Conservation (phyloP, 2,113 vertebrate genomes). For the Colistium nudipinnis region DNA sequence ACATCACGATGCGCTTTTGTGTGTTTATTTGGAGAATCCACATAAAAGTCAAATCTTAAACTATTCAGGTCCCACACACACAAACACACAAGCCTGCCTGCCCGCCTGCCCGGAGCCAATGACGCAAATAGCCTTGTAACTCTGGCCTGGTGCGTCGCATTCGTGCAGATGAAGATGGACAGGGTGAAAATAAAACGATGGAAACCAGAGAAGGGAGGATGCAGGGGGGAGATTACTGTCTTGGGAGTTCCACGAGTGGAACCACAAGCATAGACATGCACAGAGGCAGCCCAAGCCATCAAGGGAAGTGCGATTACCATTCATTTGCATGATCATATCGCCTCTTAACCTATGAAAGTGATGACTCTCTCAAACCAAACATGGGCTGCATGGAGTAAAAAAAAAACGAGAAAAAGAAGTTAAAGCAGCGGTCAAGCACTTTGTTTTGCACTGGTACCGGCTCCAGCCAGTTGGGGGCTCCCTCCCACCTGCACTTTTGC, state of each 20-base stretch:
- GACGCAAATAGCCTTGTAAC: slow-evolving; percentile 57
- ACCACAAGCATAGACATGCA: slow-evolving; percentile 16
- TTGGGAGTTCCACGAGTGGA: slow-evolving; percentile 14
- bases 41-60: neutral
- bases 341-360: slow-evolving; percentile 16
- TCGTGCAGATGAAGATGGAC: slow-evolving; percentile 40
- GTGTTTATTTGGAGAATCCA: no score
- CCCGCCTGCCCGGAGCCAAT: slow-evolving; percentile 43
- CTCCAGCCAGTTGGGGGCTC: slow-evolving; percentile 63
- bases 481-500: slow-evolving; percentile 49
- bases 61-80: neutral
- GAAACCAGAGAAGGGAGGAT: slow-evolving; percentile 12
- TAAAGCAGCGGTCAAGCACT: neutral
- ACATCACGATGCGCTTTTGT: neutral
- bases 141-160: slow-evolving; percentile 30
- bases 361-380: slow-evolving; percentile 16
- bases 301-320: slow-evolving; percentile 13
- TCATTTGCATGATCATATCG: slow-evolving; percentile 42
- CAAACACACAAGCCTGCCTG: neutral
- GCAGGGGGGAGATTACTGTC: slow-evolving; percentile 8
- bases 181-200: slow-evolving; percentile 24
- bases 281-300: neutral
- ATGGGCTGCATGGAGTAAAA: neutral
- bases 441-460: slow-evolving; percentile 1
- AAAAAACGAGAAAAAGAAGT: neutral